Conservation (phyloP, 2,113 vertebrate genomes). For the Anguilla japonica region DNA sequence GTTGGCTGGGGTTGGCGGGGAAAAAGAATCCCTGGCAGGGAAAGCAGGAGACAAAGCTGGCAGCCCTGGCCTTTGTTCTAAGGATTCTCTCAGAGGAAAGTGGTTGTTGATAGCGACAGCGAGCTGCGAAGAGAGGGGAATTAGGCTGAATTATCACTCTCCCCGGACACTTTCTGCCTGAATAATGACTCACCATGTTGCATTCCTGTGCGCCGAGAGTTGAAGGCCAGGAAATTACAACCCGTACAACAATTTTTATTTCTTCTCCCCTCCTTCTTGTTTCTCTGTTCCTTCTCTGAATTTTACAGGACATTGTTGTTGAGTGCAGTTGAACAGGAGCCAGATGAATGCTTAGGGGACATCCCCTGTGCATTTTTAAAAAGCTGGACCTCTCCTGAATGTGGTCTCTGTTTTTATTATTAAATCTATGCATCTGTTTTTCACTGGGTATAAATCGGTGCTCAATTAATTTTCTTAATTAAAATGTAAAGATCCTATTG, state of each 20-base stretch:
- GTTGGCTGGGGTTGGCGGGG: background rate
- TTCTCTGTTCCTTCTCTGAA: background rate
- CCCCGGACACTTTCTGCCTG: conserved; percentile 3
- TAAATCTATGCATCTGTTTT: background rate
- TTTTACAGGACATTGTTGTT: background rate
- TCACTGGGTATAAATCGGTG: background rate
- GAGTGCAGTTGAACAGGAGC: background rate
- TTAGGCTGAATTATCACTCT: conserved; percentile 37
- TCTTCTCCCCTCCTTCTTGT: background rate
- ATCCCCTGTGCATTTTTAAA: background rate
- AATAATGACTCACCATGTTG: conserved; percentile 27
- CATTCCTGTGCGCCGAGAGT: conserved; percentile 12
- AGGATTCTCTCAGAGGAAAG: conserved; percentile 30
- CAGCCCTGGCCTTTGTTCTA: conserved; percentile 17
- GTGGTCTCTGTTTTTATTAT: background rate
- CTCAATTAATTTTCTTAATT: background rate
- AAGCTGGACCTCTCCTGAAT: background rate
- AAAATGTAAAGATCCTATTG: background rate
- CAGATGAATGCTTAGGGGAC: background rate
- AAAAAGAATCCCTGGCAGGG: background rate
- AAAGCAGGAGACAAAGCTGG: background rate
- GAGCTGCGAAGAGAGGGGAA: conserved; percentile 19
- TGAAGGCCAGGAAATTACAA: background rate
- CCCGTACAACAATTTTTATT: background rate
- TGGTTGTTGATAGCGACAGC: conserved; percentile 24